phyloP scores from a whole-genome alignment of 2,113 vertebrate species.

The Podilymbus podiceps region DNA sequence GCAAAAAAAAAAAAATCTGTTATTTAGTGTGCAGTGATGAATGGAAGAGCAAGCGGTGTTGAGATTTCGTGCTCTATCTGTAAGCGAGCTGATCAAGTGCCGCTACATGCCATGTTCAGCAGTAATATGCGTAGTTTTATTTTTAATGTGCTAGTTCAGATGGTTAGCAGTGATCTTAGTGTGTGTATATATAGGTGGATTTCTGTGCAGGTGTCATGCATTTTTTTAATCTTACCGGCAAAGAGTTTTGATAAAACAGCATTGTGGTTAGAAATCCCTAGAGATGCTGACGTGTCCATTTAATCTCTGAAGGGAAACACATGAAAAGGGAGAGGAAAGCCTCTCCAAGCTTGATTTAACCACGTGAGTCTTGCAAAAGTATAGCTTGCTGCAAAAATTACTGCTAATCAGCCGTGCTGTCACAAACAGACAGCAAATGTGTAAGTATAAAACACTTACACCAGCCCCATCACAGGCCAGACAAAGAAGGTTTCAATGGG shows the following conservation, averaged over 20 bases:
- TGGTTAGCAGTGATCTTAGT: background rate
- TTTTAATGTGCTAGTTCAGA: background rate
- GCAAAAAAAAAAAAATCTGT: background rate
- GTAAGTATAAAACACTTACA: conserved; percentile 7
- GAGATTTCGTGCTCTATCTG: background rate
- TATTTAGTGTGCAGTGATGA: background rate
- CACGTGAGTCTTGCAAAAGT: background rate
- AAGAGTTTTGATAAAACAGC: background rate
- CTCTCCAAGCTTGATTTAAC: background rate
- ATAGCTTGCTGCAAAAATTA: conserved; percentile 36
- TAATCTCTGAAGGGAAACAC: background rate
- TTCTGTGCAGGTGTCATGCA: background rate
- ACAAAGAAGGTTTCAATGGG: conserved; percentile 61
- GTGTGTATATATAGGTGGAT: background rate
- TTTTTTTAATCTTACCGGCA: background rate
- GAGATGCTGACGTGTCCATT: background rate
- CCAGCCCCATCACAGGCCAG: background rate
- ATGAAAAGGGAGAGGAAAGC: background rate
- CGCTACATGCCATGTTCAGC: background rate
- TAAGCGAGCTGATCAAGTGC: background rate
- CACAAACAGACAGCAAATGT: conserved; percentile 5
- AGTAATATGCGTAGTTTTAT: background rate
- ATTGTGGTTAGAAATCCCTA: background rate
- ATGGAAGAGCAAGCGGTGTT: background rate
- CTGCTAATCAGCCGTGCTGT: conserved; percentile 19